Evolutionary conservation across 2,113 vertebrate species (phyloP), one percentile per base, ranked within the genome.

Genomic region (Syngnathoides biaculeatus): DNA sequence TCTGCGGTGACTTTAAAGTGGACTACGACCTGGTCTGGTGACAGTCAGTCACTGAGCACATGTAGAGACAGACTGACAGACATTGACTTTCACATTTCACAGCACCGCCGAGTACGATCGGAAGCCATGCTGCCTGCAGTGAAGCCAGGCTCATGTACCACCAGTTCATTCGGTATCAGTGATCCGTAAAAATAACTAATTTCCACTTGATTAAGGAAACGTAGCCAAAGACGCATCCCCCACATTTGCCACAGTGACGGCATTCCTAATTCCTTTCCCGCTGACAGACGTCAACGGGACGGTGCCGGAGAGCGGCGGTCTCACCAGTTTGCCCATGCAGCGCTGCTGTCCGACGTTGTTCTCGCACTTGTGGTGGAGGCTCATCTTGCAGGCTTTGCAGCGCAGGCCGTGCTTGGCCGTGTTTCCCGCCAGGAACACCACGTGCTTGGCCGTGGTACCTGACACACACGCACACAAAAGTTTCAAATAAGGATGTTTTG

Each of bases 331-430:
- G 60, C 97, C 97, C 96, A 98, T 94, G 90, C 97, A 99, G 4
- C 92, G 94, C 86, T 98, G 96, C 66, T 93, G 92, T 61, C 93
- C 92, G 0, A 94, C 93, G 38, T 94, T 92, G 1, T 95, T 94
- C 64, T 92, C 87, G 78, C 97, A 99, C 87, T 95, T 98, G 89
- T 99, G 96, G 79, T 99, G 97, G 84, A 98, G 93, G 87, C 96
- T 98, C 97, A 99, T 97, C 88, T 99, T 99, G 79, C 97, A 99
- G 74, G 95, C 95, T 90, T 98, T 98, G 67, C 97, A 99, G 73
- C 97, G 95, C 58, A 99, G 93, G 22, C 97, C 97, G 0, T 97
- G 95, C 75, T 98, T 98, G 3, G 94, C 92, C 0, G 93, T 96
- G 67, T 92, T 94, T 78, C 95, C 95, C 84, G 94, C 86, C 79